A percentile compares a stretch with the other conserved stretches of the same genome.
Conservation (phyloP, 2,113 vertebrate genomes). For the Alosa alosa region DNA sequence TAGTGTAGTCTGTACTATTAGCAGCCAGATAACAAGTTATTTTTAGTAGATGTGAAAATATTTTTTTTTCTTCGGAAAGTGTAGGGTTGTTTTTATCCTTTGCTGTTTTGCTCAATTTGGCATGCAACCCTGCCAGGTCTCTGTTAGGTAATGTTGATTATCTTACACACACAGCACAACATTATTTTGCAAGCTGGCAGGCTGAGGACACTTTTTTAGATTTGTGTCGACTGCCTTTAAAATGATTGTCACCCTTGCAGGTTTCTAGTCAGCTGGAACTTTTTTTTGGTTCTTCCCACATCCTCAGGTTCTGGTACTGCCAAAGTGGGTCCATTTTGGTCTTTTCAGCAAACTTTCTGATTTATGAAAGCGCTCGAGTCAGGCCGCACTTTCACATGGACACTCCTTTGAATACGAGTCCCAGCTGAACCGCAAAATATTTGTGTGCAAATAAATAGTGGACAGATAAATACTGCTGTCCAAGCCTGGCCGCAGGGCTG, state of each 20-base stretch:
- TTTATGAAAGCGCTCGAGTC: constrained; percentile 64
- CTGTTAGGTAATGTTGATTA: background rate
- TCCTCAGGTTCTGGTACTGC: background rate
- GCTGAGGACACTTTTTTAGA: background rate
- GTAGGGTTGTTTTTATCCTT: background rate
- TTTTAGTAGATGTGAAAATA: background rate
- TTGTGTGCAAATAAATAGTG: constrained; percentile 66
- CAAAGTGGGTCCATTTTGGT: background rate
- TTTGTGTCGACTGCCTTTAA: background rate
- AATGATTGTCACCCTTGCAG: background rate
- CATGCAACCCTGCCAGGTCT: background rate
- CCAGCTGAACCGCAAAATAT: constrained; percentile 63
- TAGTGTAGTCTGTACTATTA: background rate
- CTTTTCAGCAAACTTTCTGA: constrained; percentile 49
- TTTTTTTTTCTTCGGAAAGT: background rate
- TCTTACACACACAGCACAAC: background rate
- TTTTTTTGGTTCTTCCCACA: background rate
- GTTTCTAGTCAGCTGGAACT: background rate
- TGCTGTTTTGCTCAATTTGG: background rate
- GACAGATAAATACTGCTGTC: background rate
- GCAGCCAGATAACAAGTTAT: background rate
- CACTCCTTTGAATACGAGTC: constrained; percentile 61
- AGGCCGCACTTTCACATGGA: constrained; percentile 66
- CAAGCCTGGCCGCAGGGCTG: background rate
- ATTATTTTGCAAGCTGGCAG: background rate